Evolutionary conservation across 2,888 invertebrate species (phyloP).

Genomic region (Lottia gigantea): DNA sequence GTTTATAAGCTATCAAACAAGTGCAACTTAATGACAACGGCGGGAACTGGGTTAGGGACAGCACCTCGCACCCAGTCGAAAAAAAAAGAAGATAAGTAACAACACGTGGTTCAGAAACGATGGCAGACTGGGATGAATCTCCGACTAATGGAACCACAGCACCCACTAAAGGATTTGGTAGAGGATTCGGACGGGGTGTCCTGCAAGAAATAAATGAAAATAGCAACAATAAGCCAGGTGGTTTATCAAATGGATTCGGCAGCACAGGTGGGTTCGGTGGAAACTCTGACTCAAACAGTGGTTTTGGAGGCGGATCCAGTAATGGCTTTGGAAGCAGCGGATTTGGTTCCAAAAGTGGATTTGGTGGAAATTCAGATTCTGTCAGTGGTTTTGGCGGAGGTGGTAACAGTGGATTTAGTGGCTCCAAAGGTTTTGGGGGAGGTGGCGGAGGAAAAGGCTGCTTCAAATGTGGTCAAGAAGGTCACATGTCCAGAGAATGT

Average conservation of each 20-base stretch:
- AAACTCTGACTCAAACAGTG: background rate
- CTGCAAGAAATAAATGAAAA: slow-evolving; percentile 31
- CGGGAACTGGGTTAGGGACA: no score
- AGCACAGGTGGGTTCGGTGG: slow-evolving; percentile 21
- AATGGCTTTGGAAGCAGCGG: no score
- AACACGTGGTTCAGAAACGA: background rate
- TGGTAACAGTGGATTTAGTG: slow-evolving; percentile 19
- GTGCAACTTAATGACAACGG: no score
- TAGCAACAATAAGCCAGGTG: slow-evolving; percentile 16
- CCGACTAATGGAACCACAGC: background rate
- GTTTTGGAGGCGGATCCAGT: background rate
- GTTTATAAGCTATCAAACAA: no score
- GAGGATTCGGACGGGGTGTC: slow-evolving; percentile 47
- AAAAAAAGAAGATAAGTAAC: no score
- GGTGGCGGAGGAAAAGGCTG: no score
- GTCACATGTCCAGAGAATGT: no score
- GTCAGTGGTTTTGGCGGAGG: slow-evolving; percentile 31
- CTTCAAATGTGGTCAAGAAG: no score
- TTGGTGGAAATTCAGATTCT: slow-evolving; percentile 8
- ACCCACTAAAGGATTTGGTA: slow-evolving; percentile 9
- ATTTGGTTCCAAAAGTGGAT: slow-evolving; percentile 11
- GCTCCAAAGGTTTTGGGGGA: slow-evolving; percentile 20
- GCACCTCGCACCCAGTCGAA: no score
- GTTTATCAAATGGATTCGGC: slow-evolving; percentile 24
- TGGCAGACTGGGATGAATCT: background rate